phyloP scores from a whole-genome alignment of 2,888 invertebrate species.

The Leistus spinibarbis region DNA sequence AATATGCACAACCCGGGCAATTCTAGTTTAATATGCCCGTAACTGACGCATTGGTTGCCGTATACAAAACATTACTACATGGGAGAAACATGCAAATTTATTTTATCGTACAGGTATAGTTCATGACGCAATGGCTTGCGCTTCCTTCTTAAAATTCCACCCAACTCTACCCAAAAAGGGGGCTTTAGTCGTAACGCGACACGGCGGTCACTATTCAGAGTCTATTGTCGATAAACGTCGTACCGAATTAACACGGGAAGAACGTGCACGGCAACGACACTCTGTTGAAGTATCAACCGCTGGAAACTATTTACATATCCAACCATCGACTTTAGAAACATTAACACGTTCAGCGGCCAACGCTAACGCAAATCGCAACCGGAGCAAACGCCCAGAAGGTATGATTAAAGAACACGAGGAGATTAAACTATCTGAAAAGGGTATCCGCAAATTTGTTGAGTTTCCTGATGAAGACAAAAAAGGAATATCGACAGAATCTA shows the following conservation, averaged over 20 bases:
- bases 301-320: slow-evolving; percentile 76
- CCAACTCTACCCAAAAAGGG: slow-evolving; percentile 83
- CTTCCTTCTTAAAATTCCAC: slow-evolving; percentile 94
- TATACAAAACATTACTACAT: no score
- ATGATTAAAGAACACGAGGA: slow-evolving; percentile 65
- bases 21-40: no score
- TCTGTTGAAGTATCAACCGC: slow-evolving; percentile 80
- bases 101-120: slow-evolving; percentile 81
- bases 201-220: slow-evolving; percentile 51
- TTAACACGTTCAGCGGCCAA: slow-evolving; percentile 79
- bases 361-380: slow-evolving; percentile 74
- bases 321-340: slow-evolving; percentile 78
- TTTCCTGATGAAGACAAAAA: no score
- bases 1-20: background rate
- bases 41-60: no score
- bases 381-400: slow-evolving; percentile 57
- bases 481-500: no score
- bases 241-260: slow-evolving; percentile 62
- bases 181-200: slow-evolving; percentile 74
- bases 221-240: slow-evolving; percentile 56
- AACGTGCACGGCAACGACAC: slow-evolving; percentile 77
- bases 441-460: no score
- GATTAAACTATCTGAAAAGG: no score
- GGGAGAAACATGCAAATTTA: no score
- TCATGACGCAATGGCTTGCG: slow-evolving; percentile 97